Conservation (phyloP, 2,113 vertebrate species). For the Istiophorus platypterus region DNA sequence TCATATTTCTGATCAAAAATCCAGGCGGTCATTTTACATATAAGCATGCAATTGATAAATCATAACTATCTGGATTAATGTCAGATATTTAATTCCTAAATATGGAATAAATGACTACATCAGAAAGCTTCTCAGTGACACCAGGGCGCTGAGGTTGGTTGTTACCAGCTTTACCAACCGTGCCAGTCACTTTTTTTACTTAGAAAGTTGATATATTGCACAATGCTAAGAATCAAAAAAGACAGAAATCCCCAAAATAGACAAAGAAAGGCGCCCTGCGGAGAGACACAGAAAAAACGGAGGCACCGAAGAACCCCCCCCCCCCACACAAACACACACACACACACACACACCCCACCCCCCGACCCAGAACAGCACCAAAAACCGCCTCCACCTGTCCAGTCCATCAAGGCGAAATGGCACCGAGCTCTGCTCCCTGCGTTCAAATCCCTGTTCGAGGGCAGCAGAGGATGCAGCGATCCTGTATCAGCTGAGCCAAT, state of each 20-base stretch:
- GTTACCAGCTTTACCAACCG: background rate
- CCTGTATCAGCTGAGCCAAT: background rate
- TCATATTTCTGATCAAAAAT: background rate
- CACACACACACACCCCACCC: background rate
- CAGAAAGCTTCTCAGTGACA: background rate
- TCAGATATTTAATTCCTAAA: background rate
- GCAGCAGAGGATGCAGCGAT: background rate
- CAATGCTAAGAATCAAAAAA: background rate
- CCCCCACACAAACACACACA: background rate
- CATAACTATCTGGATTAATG: background rate
- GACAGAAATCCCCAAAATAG: background rate
- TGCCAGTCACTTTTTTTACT: background rate
- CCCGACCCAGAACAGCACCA: conserved; percentile 7
- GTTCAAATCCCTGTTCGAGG: background rate
- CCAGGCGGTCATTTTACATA: background rate
- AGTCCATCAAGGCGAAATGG: conserved; percentile 32
- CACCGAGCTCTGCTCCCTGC: background rate
- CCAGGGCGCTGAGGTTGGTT: background rate
- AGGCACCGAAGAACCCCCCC: background rate
- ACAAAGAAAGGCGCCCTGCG: background rate
- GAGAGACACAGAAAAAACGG: background rate
- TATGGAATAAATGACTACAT: background rate
- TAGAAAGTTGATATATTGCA: conserved; percentile 17
- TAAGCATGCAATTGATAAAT: background rate
- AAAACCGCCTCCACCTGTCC: conserved; percentile 41